Evolutionary conservation across 2,888 invertebrate species (phyloP), one percentile per base, ranked within the genome.

Genomic region (Papilio demoleus): DNA sequence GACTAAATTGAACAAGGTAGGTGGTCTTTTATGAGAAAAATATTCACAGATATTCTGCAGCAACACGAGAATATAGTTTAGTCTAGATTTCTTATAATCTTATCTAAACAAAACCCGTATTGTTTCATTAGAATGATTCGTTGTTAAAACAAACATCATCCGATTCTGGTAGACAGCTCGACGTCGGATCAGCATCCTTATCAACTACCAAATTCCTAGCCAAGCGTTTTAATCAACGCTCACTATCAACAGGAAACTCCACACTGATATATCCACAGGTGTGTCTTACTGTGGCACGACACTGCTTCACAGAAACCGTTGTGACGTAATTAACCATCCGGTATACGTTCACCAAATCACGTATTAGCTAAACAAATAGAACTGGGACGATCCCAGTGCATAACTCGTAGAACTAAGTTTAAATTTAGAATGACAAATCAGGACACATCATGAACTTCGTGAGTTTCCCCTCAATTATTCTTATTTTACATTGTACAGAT

Each of bases 221-320:
- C 38, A 38, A 62, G 65, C 65, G 27, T 36, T 65, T 69, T 65
- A 65, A 65, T 62, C 69, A 56, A 24, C 9, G 56, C 56, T 8
- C 36, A 65, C 78, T 85, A 88, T 86, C 84, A 79, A 82, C 87
- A 85, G 88, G 88, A 88, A 84, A 82, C 82, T 74, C 73, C 68
- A 40, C 70, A 80, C 84, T 86, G 85, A 85, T 81, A 76, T 76
- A 79, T 79, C 77, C 70, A 73, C 87, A 85, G 84, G 86, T 87
- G 85, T 79, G 74, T 73, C 70, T 70, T 73, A 31, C n/a, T 56
- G 66, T 71, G 70, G 76, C 70, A 65, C 71, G 74, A 74, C 72
- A 73, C 73, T 67, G 74, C 74, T 85, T 84, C 88, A 83, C 72
- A 78, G 88, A 88, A 40, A 87, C 71, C 72, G 61, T 71, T 65